Percentiles rank a stretch among this genome's conserved stretches.
phyloP scores from a whole-genome alignment of 2,888 invertebrate species.

The Lymantria dispar region DNA sequence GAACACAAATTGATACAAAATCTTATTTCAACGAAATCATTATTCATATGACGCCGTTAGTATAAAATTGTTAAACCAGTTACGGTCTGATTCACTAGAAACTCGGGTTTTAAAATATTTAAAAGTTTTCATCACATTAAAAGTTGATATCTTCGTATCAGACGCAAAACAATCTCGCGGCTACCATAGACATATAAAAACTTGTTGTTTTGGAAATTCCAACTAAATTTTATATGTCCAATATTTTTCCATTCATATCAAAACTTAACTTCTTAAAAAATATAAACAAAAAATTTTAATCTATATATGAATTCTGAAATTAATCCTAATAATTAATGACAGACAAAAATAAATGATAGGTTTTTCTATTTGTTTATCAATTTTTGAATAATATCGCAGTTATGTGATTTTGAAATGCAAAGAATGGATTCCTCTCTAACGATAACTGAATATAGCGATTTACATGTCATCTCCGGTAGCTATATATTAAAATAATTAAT shows the following conservation, averaged over 20 bases:
- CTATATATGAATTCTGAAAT: too few relatives aligned
- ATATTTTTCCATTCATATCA: constrained; percentile 6
- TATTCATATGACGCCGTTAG: constrained; percentile 17
- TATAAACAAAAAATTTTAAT: too few relatives aligned
- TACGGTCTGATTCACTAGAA: constrained; percentile 16
- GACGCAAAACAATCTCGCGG: neutral
- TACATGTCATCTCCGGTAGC: too few relatives aligned
- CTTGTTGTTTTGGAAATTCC: constrained; percentile 4
- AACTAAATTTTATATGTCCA: neutral
- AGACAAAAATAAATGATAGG: too few relatives aligned
- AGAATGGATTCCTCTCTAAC: too few relatives aligned
- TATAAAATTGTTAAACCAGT: constrained; percentile 20
- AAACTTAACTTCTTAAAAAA: constrained; percentile 17
- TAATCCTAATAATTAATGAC: too few relatives aligned
- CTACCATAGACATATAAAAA: constrained; percentile 4
- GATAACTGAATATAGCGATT: too few relatives aligned
- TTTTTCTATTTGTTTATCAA: too few relatives aligned
- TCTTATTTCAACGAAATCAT: constrained; percentile 12
- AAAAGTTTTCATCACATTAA: constrained; percentile 8
- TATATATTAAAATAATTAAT: neutral
- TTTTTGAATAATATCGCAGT: too few relatives aligned
- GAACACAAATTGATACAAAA: constrained; percentile 1
- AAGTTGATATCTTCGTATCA: constrained; percentile 3
- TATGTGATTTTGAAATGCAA: too few relatives aligned
- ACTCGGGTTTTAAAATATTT: constrained; percentile 12